Base-by-base conservation (phyloP, 2,113 vertebrate species). In the Malurus melanocephalus region DNA sequence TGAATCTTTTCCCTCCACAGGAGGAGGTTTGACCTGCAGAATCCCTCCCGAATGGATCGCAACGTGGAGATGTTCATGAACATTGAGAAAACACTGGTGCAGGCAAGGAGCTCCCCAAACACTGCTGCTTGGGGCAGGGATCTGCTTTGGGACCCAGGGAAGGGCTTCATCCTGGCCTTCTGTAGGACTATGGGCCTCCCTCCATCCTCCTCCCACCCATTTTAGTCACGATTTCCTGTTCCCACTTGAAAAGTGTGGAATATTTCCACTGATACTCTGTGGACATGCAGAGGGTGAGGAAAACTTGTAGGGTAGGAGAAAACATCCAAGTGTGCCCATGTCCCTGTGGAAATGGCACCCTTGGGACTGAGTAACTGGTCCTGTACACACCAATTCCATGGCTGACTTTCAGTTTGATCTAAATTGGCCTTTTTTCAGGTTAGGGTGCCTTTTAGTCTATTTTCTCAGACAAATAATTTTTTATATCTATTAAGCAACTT, bases 1-100 rank as follows among this genome's bases (percentile, higher is more conserved):
- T 32, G 24, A 46, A 74, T 67, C 0, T 0, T 79, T 88, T 90
- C 69, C 74, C 67, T 94, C 23, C 0, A 11, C 92, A 99, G 99
- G 99, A 95, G 99, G 53, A 97, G 99, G 75, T 99, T 99, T 93
- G 99, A 99, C 95, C 96, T 99, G 74, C 99, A 99, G 97, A 99
- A 99, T 84, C 99, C 99, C 12, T 99, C 99, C 10, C 96, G 99
- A 13, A 99, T 99, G 99, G 99, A 99, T 95, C 98, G 99, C 14
- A 99, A 99, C 5, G 99, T 99, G 93, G 99, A 99, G 97, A 99
- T 99, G 99, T 99, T 99, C 90, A 97, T 99, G 97, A 99, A 98
- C 84, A 99, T 99, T 28, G 99, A 99, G 96, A 99, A 99, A 90
- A 99, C 99, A 21, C 94, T 99, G 76, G 98, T 99, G 83, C 99